Evolutionary conservation across 2,888 invertebrate genomes (phyloP), one percentile per base, ranked within the genome.

Genomic region (Dysmachus trigonus): DNA sequence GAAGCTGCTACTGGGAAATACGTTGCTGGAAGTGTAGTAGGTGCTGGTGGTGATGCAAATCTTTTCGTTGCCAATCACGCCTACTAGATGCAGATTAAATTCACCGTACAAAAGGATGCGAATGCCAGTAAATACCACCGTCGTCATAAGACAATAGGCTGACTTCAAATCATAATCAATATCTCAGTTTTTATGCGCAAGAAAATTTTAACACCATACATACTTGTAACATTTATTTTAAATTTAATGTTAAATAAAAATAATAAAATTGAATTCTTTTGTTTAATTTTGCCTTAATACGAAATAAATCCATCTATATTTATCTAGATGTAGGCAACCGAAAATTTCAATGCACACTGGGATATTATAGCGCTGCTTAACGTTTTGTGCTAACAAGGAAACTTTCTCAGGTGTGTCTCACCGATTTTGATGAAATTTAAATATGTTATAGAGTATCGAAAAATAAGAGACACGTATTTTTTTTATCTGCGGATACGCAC

Each of bases 21-120:
- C 93, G 94, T 94, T 89, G 95, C 95, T 71, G 99, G 99, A 90
- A 97, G 96, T 88, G 95, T 96, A 31, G 93, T 94, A 90, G 97
- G 98, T 91, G 95, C 95, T 91, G 98, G 98, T 89, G 98, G 96
- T 84, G 96, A 95, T 2, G 94, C 97, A 89, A 96, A 96, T 88
- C 95, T 99, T 89, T 99, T 98, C 93, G 96, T 99, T 89, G 97
- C 98, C 90, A 97, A 99, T 93, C 99, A 99, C 93, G 96, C 97
- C 89, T 99, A 99, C 93, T 99, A 98, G 94, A 91, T 38, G 15
- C 10, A 2, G 22, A 33, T 71, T 7, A n/a, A 30, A 47, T n/a
- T 18, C n/a, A 47, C 0, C 4, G 47, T 47, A 5, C 47, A 15
- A 15, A 15, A 22, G 51, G 27, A 77, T 41, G 22, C 22, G 10